A percentile compares a stretch with the other conserved stretches of the same genome.
Evolutionary conservation across 2,888 invertebrate genomes (phyloP).

Genomic region (Priocnemis perturbator): DNA sequence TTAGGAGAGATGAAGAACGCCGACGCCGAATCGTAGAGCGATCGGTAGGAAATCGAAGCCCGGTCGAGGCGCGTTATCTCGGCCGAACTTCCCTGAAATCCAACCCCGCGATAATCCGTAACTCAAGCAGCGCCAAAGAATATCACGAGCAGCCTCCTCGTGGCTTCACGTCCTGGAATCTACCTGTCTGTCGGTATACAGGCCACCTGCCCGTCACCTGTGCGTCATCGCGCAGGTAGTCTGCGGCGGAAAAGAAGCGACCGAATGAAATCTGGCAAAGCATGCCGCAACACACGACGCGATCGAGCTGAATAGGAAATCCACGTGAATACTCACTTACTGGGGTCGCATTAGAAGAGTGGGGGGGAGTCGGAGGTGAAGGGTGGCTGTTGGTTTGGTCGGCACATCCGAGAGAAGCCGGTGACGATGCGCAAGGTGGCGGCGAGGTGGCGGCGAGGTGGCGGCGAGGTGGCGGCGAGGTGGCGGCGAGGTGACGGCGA

Average conservation of each 20-base stretch:
- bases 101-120: too few relatives aligned
- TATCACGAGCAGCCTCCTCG: too few relatives aligned
- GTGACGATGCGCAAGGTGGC: constrained; percentile 6
- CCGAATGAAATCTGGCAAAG: not conserved
- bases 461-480: not conserved
- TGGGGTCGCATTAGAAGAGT: constrained; percentile 56
- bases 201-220: constrained; percentile 58
- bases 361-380: constrained; percentile 40
- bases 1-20: constrained; percentile 4
- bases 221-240: constrained; percentile 53
- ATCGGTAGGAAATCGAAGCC: too few relatives aligned
- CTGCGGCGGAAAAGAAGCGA: not conserved
- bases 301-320: constrained; percentile 3
- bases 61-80: constrained; percentile 1
- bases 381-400: constrained; percentile 21
- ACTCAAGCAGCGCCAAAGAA: too few relatives aligned
- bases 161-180: not conserved
- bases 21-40: too few relatives aligned
- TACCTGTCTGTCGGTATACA: constrained; percentile 41
- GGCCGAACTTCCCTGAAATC: not conserved
- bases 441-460: not conserved
- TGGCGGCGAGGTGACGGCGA: constrained; percentile 2
- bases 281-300: not conserved
- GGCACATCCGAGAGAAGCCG: constrained; percentile 16
- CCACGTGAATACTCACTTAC: constrained; percentile 58